phyloP scores from a whole-genome alignment of 2,113 vertebrate genomes.

The Heterochromis multidens region DNA sequence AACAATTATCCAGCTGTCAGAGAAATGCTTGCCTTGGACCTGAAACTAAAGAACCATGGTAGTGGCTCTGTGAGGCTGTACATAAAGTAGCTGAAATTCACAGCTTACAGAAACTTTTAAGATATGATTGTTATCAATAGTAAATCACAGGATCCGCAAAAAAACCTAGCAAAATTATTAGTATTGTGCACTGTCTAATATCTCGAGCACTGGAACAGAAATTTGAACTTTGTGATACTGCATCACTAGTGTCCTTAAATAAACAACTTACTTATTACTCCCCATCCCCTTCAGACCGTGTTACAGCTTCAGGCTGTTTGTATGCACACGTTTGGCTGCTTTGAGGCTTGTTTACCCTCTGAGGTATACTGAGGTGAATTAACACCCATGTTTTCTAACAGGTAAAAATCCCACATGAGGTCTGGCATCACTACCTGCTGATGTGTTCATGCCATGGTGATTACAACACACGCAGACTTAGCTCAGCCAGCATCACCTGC shows the following conservation, averaged over 20 bases:
- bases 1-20: not conserved
- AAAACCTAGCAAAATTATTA: not conserved
- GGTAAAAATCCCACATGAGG: constrained; percentile 44
- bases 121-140: not conserved
- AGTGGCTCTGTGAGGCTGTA: not conserved
- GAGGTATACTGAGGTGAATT: constrained; percentile 30
- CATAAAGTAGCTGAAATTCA: not conserved
- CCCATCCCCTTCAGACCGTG: not conserved
- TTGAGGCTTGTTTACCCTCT: constrained; percentile 49
- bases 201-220: not conserved
- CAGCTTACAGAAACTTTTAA: not conserved
- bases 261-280: not conserved
- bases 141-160: not conserved
- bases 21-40: not conserved
- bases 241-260: not conserved
- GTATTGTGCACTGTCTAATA: not conserved
- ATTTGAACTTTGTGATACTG: not conserved
- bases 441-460: constrained; percentile 11
- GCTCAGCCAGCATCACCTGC: not conserved
- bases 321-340: not conserved
- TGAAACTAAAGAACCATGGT: not conserved
- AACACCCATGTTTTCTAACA: constrained; percentile 40
- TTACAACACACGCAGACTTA: not conserved
- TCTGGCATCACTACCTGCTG: constrained; percentile 13
- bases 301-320: constrained; percentile 16